phyloP scores from a whole-genome alignment of 2,113 vertebrate genomes.

The Indri indri region DNA sequence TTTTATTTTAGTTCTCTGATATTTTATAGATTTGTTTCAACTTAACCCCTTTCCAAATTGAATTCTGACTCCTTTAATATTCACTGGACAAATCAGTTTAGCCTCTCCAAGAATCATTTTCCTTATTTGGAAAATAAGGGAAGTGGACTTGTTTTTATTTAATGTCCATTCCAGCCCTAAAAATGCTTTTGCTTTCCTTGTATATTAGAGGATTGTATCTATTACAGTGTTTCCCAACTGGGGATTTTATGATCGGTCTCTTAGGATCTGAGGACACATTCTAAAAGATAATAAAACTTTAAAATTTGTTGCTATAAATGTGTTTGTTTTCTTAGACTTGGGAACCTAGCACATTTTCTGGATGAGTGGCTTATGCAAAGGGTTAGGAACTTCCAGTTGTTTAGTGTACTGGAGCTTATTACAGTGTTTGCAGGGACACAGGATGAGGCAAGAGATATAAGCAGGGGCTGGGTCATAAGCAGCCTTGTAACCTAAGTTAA shows the following conservation, averaged over 20 bases:
- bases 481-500: background rate
- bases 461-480: background rate
- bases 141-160: background rate
- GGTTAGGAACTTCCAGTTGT: background rate
- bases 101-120: background rate
- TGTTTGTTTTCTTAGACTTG: background rate
- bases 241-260: background rate
- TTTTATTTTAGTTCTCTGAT: background rate
- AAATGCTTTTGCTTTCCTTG: background rate
- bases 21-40: background rate
- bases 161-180: background rate
- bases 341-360: background rate
- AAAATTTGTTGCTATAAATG: background rate
- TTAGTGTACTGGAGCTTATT: background rate
- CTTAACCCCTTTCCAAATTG: background rate
- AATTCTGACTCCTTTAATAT: background rate
- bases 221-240: background rate
- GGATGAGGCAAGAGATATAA: background rate
- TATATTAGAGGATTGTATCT: background rate
- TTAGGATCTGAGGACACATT: background rate
- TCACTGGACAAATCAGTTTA: background rate
- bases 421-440: background rate
- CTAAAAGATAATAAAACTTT: background rate
- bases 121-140: background rate
- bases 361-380: background rate